Percentiles rank a stretch among this genome's conserved stretches.
Evolutionary conservation across 2,888 invertebrate species (phyloP).

Genomic region (Apodemia mormo): DNA sequence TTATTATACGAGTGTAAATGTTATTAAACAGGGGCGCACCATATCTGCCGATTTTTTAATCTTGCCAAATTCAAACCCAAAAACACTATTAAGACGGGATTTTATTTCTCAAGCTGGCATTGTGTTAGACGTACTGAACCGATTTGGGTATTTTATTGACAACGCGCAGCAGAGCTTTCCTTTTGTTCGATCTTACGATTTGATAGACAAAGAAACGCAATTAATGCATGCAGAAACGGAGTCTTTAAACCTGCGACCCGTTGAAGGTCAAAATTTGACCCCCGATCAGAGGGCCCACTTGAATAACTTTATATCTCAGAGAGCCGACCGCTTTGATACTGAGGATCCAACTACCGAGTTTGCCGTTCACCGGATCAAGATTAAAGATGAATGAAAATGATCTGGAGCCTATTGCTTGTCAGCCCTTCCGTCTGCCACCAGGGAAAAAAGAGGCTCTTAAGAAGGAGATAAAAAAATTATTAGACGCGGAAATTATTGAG

Average conservation of each 20-base stretch:
- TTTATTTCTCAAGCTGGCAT: not conserved
- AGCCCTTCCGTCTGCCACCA: constrained; percentile 48
- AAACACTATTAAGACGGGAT: not conserved
- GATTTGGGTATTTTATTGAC: no score
- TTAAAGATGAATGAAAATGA: constrained; percentile 36
- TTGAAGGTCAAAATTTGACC: constrained; percentile 24
- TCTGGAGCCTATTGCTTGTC: constrained; percentile 46
- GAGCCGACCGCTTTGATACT: not conserved
- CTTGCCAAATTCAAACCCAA: not conserved
- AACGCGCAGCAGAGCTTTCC: no score
- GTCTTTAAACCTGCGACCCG: constrained; percentile 16
- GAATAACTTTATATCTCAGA: constrained; percentile 17
- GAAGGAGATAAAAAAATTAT: constrained; percentile 43
- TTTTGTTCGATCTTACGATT: no score
- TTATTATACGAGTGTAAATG: no score
- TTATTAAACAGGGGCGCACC: no score
- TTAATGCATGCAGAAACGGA: not conserved
- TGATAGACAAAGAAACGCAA: no score
- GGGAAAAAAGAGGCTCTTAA: not conserved
- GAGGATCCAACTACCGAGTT: not conserved
- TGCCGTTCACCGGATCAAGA: constrained; percentile 40
- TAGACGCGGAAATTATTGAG: constrained; percentile 40
- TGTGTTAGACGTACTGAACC: not conserved
- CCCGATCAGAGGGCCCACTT: constrained; percentile 20
- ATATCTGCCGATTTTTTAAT: no score